Percentiles rank a stretch among this genome's conserved stretches.
phyloP scores from a whole-genome alignment of 2,888 invertebrate species.

The Drosophila greeni region DNA sequence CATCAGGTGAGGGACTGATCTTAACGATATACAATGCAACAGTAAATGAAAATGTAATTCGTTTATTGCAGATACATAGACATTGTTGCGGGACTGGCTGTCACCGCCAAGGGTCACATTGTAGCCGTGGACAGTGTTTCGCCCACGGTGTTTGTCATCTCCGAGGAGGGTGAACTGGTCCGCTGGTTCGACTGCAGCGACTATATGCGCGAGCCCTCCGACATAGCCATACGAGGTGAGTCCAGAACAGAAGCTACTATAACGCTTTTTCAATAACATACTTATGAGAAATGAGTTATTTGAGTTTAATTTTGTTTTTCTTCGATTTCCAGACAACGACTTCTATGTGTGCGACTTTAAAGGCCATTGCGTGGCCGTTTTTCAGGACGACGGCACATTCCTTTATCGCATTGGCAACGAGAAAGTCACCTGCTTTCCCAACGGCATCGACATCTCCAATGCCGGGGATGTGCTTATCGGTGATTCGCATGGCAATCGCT shows the following conservation, averaged over 20 bases:
- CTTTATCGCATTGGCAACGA: constrained; percentile 96
- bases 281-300: background rate
- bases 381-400: constrained; percentile 94
- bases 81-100: constrained; percentile 95
- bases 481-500: constrained; percentile 98
- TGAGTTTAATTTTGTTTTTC: no score
- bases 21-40: background rate
- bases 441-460: constrained; percentile 98
- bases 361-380: constrained; percentile 97
- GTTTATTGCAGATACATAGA: constrained; percentile 85
- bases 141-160: constrained; percentile 96
- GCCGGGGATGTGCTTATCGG: constrained; percentile 97
- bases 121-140: constrained; percentile 98
- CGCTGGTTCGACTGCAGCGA: constrained; percentile 99
- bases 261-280: background rate
- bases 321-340: constrained; percentile 84
- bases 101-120: constrained; percentile 94
- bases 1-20: constrained; percentile 79
- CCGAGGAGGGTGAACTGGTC: constrained; percentile 93
- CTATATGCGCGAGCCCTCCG: constrained; percentile 98
- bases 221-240: constrained; percentile 95
- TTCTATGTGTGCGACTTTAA: constrained; percentile 99
- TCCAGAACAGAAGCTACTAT: background rate
- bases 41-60: background rate
- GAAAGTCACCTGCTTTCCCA: constrained; percentile 97